Evolutionary conservation across 2,113 vertebrate genomes (phyloP), one percentile per base, ranked within the genome.

Genomic region (Empidonax traillii): DNA sequence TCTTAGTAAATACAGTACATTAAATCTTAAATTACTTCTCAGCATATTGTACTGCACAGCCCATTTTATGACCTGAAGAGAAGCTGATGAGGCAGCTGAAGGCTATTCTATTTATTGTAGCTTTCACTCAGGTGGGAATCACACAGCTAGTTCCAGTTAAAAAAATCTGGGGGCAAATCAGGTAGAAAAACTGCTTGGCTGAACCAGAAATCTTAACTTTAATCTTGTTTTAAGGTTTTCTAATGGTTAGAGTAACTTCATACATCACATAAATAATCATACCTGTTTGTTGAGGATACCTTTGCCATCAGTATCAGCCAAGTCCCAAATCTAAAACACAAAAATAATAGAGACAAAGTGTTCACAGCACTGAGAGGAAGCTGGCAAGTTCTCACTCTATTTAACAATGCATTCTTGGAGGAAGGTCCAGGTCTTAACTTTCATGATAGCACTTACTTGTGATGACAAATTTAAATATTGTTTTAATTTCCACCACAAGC

Each of bases 221-320:
- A 58, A 22, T 44, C 51, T 74, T 73, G 20, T 68, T 72, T 89
- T 30, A 79, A 76, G n/a, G 25, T 20, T 53, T 71, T 37, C 24
- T 84, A 82, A 68, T 16, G 14, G 25, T 49, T 37, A 53, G 11
- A 85, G 31, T 65, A 82, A 79, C 7, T 17, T 75, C 55, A 71
- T 30, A 58, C 4, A 86, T 14, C 35, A 51, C 5, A n/a, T 12
- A 81, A 80, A 73, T 31, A 91, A 92, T 55, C 94, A 94, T 98
- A 99, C 99, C 99, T 99, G 99, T 98, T 99, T 99, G 97, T 98
- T 99, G 80, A 99, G 98, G 94, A 98, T 97, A 76, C 99, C 99
- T 98, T 99, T 99, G 87, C 98, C 98, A 97, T 99, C 99, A 80
- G 98, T 98, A 96, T 99, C 99, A 37, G 99, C 98, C 95, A 99